Evolutionary conservation across 2,888 invertebrate genomes (phyloP), one percentile per base, ranked within the genome.

Genomic region (Lasioglossum figueresi): DNA sequence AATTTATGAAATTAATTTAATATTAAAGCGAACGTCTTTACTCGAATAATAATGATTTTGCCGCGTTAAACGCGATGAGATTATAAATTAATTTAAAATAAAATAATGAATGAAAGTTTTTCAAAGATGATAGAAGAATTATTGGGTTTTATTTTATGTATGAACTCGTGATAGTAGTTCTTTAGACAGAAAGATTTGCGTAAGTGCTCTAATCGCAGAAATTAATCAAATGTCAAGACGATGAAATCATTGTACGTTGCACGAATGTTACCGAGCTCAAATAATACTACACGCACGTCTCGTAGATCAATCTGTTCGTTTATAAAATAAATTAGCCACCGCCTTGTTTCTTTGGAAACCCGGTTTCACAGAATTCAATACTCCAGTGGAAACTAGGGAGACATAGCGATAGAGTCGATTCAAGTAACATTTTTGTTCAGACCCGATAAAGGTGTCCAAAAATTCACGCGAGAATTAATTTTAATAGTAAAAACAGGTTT

Each of bases 241-340:
- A 45, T 59, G 19, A 37, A 70, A 68, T 43, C 40, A 73, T 34
- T 34, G 16, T 45, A 27, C 71, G 71, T 23, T 68, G 37, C 12
- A 19, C 37, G 68, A 68, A 68, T 68, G 8, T 37, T 23, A 68
- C 37, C 16, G 27, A 45, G n/a, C 16, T 43, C 19, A 45, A 79
- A 45, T 45, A 56, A 43, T 76, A 66, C n/a, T 71, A 59, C 23
- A 43, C 52, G 59, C 31, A 37, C 63, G 71, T 71, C 75, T n/a
- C 82, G 63, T 70, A 63, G 71, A 74, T 82, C 68, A 79, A 79
- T 79, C 70, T 31, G 16, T 76, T 63, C 75, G 27, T 71, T 34
- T 74, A 40, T 56, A 31, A 82, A 73, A 68, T 79, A 82, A 82
- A 82, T 82, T 75, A 79, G 45, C 37, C 75, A 31, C 73, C 66